These are phyloP conservation scores for Drosophila limbata DNA, from an alignment of 2,888 invertebrate species.

Conservation along the genomic window DNA sequence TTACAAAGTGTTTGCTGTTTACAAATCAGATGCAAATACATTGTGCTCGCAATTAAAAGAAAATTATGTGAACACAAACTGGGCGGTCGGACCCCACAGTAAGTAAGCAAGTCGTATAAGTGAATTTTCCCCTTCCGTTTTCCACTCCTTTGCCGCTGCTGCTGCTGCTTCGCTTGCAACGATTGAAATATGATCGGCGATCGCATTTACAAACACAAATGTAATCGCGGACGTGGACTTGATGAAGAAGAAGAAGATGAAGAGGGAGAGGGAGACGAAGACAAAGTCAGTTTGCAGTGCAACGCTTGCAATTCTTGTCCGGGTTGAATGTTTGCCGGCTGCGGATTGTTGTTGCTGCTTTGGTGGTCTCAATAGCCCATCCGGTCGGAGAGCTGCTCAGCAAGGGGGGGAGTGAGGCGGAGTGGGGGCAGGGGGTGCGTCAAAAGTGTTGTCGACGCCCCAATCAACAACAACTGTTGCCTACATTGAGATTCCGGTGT, in stretches of 20 bases:
- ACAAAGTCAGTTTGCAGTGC: conserved; percentile 40
- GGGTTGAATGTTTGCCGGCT: conserved; percentile 48
- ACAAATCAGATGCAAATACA: conserved; percentile 66
- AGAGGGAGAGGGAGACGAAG: not conserved
- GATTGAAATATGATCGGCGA: conserved; percentile 76
- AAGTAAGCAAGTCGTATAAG: conserved; percentile 11
- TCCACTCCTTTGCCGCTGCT: conserved; percentile 4
- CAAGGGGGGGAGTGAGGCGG: not conserved
- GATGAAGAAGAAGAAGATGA: not conserved
- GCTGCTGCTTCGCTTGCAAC: conserved; percentile 33
- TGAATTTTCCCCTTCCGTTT: not conserved
- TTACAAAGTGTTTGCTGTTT: conserved; percentile 56
- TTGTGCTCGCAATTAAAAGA: conserved; percentile 59
- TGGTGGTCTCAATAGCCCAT: conserved; percentile 80
- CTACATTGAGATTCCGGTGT: conserved; percentile 79
- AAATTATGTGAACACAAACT: conserved; percentile 46
- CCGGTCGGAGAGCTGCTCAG: conserved; percentile 69
- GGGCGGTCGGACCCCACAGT: conserved; percentile 72
- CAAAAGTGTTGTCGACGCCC: conserved; percentile 75
- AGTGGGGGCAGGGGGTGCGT: conserved; percentile 4
- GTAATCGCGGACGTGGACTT: conserved; percentile 53
- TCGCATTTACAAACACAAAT: conserved; percentile 74
- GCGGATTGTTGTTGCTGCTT: conserved; percentile 64
- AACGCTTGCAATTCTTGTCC: conserved; percentile 65
- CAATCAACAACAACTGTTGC: conserved; percentile 73